A percentile compares a stretch with the other conserved stretches of the same genome.
Evolutionary conservation across 1,140 invertebrate genomes (phyloP).

Genomic region (Drosophila kanapiae): DNA sequence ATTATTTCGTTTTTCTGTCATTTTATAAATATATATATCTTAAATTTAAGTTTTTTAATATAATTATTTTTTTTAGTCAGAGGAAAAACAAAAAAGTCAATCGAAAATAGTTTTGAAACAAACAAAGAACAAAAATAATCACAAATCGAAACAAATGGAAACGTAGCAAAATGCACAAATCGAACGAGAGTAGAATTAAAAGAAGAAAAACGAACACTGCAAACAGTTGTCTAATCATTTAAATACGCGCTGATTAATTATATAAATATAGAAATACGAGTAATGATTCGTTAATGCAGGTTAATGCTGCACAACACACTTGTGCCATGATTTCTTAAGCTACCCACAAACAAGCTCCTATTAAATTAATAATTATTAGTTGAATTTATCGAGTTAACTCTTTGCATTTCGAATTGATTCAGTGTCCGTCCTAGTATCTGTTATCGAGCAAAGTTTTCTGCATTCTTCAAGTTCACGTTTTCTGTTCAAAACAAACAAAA

Average conservation of each 20-base stretch:
- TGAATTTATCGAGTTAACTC: constrained; percentile 40
- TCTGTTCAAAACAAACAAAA: constrained; percentile 6
- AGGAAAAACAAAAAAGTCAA: constrained; percentile 21
- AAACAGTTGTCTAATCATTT: constrained; percentile 35
- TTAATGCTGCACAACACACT: constrained; percentile 54
- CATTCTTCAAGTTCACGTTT: constrained; percentile 30
- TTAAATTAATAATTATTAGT: constrained; percentile 52
- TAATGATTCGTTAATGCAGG: constrained; percentile 45
- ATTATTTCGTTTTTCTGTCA: constrained; percentile 25
- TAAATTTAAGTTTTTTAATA: constrained; percentile 24
- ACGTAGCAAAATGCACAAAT: constrained; percentile 65
- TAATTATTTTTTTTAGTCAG: constrained; percentile 36
- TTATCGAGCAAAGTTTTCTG: constrained; percentile 52
- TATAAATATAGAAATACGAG: constrained; percentile 5
- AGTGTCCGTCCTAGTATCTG: constrained; percentile 76
- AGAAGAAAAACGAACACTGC: neutral
- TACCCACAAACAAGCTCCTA: constrained; percentile 40
- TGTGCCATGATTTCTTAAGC: constrained; percentile 59
- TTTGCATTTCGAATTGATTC: constrained; percentile 68
- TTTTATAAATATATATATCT: neutral
- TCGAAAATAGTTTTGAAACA: constrained; percentile 14
- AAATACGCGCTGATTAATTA: constrained; percentile 22
- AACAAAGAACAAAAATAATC: constrained; percentile 25
- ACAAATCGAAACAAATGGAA: constrained; percentile 27
- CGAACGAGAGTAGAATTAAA: constrained; percentile 30